Conservation (phyloP, 2,113 vertebrate genomes). For the Arvicanthis niloticus region DNA sequence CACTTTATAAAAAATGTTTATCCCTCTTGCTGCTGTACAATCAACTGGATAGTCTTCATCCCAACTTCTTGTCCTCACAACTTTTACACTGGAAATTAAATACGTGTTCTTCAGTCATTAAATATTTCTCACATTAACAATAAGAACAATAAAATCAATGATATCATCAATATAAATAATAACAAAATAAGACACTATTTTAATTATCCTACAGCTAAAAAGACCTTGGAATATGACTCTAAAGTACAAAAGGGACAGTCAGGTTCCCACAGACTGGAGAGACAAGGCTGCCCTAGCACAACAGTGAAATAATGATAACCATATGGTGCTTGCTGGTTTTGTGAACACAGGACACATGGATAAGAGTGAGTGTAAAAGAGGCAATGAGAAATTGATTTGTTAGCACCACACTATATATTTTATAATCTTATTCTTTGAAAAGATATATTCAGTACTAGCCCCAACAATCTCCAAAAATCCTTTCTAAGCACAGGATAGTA, state of each 20-base stretch:
- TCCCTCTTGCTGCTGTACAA: fast-evolving
- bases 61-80: not conserved
- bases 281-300: not conserved
- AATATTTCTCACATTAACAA: not conserved
- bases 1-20: not conserved
- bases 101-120: not conserved
- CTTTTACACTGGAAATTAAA: not conserved
- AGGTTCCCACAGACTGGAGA: not conserved
- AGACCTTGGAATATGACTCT: fast-evolving
- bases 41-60: not conserved
- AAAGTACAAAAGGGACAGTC: not conserved
- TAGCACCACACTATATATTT: not conserved
- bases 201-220: not conserved
- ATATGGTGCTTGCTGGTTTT: not conserved
- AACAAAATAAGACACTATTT: not conserved
- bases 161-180: not conserved
- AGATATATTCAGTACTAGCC: not conserved
- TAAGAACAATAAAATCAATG: not conserved
- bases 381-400: not conserved
- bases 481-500: not conserved
- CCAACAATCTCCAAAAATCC: not conserved
- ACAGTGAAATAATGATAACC: not conserved
- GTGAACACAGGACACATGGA: not conserved
- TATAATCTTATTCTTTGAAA: not conserved
- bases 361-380: not conserved